These are phyloP conservation scores for Brachionus paranguensis DNA, from an alignment of 1,140 invertebrate genomes.

Conservation along the genomic window DNA sequence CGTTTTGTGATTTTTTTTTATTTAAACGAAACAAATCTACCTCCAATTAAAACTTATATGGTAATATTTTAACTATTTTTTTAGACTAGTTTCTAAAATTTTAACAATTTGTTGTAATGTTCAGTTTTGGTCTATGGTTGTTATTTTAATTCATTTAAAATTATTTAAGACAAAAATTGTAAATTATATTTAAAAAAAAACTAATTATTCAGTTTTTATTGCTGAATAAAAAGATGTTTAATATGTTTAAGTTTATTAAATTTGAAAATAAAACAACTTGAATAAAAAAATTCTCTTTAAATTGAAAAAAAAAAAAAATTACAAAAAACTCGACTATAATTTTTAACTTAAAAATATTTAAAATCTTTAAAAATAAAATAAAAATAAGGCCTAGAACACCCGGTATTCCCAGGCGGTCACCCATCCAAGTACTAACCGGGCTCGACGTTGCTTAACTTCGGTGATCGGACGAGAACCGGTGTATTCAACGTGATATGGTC, in stretches of 20 bases:
- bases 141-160: not conserved
- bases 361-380: too few species aligned
- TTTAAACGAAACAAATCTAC: not conserved
- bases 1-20: not conserved
- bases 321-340: not conserved
- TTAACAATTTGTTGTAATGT: not conserved
- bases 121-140: not conserved
- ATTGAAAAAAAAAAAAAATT: not conserved
- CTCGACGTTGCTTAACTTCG: slow-evolving; percentile 59
- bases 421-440: slow-evolving; percentile 60
- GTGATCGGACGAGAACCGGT: slow-evolving; percentile 60
- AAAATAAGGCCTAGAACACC: slow-evolving; percentile 45
- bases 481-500: slow-evolving; percentile 43
- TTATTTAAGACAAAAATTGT: not conserved
- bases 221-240: not conserved
- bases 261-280: not conserved
- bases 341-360: too few species aligned
- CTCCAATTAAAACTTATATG: not conserved
- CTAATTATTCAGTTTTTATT: not conserved
- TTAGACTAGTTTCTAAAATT: not conserved
- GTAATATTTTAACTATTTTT: not conserved
- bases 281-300: not conserved
- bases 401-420: slow-evolving; percentile 59
- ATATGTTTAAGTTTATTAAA: not conserved
- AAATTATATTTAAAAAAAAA: not conserved